Conservation (phyloP, 2,797 vertebrate genomes). For the Carduelis carduelis region DNA sequence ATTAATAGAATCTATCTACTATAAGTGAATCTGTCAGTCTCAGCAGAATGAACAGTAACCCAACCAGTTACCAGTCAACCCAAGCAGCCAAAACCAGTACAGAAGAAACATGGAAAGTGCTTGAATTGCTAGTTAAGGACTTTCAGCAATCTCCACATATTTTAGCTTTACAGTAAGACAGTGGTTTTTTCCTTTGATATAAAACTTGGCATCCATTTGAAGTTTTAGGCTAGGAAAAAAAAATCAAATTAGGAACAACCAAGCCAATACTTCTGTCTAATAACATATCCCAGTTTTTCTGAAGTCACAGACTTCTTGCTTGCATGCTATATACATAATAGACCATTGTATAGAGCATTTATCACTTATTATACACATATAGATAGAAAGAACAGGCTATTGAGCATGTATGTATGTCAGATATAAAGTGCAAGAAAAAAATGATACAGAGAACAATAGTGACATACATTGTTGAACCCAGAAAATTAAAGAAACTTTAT, state of each 20-base stretch:
- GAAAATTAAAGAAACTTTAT: background rate
- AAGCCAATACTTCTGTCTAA: background rate
- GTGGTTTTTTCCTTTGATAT: background rate
- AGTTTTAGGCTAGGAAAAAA: background rate
- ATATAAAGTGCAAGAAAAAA: background rate
- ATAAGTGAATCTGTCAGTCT: background rate
- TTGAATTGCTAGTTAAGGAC: background rate
- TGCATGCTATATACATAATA: background rate
- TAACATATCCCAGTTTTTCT: background rate
- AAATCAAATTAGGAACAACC: background rate
- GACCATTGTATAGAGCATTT: background rate
- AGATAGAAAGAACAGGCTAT: background rate
- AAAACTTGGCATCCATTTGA: background rate
- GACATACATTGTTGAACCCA: background rate
- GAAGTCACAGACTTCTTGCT: background rate
- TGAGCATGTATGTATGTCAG: background rate
- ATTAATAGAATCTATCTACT: background rate
- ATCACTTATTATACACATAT: background rate
- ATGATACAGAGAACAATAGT: background rate
- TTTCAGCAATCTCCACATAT: background rate
- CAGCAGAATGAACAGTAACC: background rate
- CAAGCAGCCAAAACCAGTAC: background rate
- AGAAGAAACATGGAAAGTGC: background rate
- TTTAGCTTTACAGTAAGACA: background rate
- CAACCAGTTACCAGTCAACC: background rate